Conservation (phyloP, 2,797 vertebrate species). For the Centroberyx gerrardi region DNA sequence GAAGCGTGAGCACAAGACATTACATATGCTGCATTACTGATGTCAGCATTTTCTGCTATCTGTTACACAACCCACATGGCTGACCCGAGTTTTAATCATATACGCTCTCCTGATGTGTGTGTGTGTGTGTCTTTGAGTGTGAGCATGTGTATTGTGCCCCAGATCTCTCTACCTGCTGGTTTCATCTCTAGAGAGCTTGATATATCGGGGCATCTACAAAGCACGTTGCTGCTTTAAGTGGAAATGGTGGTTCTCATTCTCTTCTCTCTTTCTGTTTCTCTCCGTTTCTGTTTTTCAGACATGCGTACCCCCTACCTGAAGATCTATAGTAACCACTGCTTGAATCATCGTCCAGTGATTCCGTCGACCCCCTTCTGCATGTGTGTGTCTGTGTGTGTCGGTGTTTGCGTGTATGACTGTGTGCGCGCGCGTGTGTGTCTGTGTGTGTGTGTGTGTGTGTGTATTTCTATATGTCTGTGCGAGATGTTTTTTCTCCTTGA, state of each 20-base stretch:
- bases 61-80: background rate
- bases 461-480: slow-evolving; percentile 38
- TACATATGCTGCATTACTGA: background rate
- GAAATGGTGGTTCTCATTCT: slow-evolving; percentile 28
- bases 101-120: background rate
- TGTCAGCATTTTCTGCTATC: background rate
- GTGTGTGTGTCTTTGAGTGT: background rate
- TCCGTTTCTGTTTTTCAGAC: slow-evolving; percentile 66
- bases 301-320: slow-evolving; percentile 65
- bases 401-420: slow-evolving; percentile 27
- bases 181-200: slow-evolving; percentile 21
- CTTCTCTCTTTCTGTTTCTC: slow-evolving; percentile 32
- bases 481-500: slow-evolving; percentile 42
- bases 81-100: too few relatives aligned
- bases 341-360: slow-evolving; percentile 57
- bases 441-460: slow-evolving; percentile 29
- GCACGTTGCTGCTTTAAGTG: slow-evolving; percentile 28
- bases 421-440: slow-evolving; percentile 7
- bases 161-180: slow-evolving; percentile 26
- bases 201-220: slow-evolving; percentile 12
- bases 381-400: slow-evolving; percentile 44
- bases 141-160: slow-evolving; percentile 14
- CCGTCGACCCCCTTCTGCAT: slow-evolving; percentile 49
- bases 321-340: slow-evolving; percentile 74
- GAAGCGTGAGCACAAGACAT: background rate